phyloP scores from a whole-genome alignment of 1,140 invertebrate species.

The Papilio xuthus region DNA sequence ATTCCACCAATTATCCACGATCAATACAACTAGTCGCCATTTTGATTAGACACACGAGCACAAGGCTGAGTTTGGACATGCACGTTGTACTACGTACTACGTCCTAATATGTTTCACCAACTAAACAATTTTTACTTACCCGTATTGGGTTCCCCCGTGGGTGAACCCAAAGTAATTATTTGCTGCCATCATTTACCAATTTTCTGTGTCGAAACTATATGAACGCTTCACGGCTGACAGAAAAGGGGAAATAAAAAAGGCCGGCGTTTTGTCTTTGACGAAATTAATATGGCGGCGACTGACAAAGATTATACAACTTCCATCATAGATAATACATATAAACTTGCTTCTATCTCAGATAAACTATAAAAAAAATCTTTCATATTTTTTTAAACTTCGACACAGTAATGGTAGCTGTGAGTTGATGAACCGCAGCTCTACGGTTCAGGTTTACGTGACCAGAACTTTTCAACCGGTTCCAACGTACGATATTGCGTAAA shows the following conservation, averaged over 20 bases:
- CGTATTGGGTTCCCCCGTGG: slow-evolving; percentile 94
- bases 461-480: too few relatives aligned
- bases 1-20: slow-evolving; percentile 53
- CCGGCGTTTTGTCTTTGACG: slow-evolving; percentile 77
- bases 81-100: slow-evolving; percentile 44
- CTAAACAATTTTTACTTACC: slow-evolving; percentile 83
- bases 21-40: slow-evolving; percentile 77
- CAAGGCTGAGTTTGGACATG: slow-evolving; percentile 57
- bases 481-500: too few relatives aligned
- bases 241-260: slow-evolving; percentile 68
- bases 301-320: not conserved
- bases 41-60: slow-evolving; percentile 75
- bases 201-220: slow-evolving; percentile 70
- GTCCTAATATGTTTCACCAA: slow-evolving; percentile 43
- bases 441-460: too few relatives aligned
- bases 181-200: slow-evolving; percentile 88
- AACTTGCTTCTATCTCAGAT: too few relatives aligned
- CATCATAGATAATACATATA: too few relatives aligned
- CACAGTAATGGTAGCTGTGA: too few relatives aligned
- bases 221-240: slow-evolving; percentile 65
- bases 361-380: too few relatives aligned
- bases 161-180: slow-evolving; percentile 97
- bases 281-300: slow-evolving; percentile 62
- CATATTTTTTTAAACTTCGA: too few relatives aligned
- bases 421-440: too few relatives aligned